Evolutionary conservation across 2,113 vertebrate species (phyloP), one percentile per base, ranked within the genome.

Genomic region (Drymodes brunneopygia): DNA sequence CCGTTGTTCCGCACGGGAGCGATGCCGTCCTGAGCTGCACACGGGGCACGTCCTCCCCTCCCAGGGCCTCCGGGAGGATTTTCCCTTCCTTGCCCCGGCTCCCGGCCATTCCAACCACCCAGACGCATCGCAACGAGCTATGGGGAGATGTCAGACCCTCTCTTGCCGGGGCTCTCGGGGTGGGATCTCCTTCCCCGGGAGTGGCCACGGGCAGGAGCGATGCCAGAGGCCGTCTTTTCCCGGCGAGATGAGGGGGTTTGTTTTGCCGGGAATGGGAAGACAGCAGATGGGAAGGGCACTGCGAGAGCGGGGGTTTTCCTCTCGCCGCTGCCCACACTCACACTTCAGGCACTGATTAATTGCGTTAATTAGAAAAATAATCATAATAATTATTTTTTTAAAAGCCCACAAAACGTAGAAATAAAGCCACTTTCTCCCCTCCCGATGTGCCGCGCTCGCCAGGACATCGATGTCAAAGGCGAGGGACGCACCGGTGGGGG

Each of bases 1-100:
- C 42, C 47, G 0, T 0, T 1, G 1, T 2, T 16, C 51, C 4
- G 1, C 64, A 35, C 10, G 2, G 22, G 42, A 86, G 75, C 27
- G 24, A 19, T 2, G 17, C 48, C 15, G 35, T 28, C 77, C 90
- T 5, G 71, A 31, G 61, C 56, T 3, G 6, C 45, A 9, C 81
- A 42, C 29, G 38, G 91, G 64, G 62, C 72, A 47, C 40, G 4
- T 77, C 64, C 54, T 21, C 73, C 78, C 88, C 19, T 81, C 21
- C 61, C 78, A 0, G 72, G 88, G 81, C 85, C 93, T 61, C 91
- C 45, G 12, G 40, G 48, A 44, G 88, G 78, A 64, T 92, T 80
- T 31, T 80, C 88, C 77, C 54, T 12, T 35, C 69, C 71, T 28
- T 1, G 1, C 2, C 2, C 22, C 47, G 7, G 81, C 29, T 14